These are phyloP conservation scores for Holacanthella duospinosa DNA, from an alignment of 2,888 invertebrate genomes.

Conservation along the genomic window DNA sequence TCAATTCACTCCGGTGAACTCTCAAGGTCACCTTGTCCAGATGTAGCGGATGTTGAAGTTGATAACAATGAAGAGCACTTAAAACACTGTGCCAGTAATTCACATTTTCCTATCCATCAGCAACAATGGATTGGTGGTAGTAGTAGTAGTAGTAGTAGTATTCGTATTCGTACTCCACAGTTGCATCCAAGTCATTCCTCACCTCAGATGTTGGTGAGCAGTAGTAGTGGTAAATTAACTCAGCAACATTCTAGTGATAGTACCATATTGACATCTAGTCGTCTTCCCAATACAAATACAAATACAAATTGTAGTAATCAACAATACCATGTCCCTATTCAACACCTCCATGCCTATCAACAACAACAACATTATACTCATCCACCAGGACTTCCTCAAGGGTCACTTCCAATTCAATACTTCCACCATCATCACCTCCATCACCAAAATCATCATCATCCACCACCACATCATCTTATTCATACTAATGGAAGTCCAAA, in stretches of 20 bases:
- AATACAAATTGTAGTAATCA: no score
- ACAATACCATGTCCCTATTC: conserved; percentile 6
- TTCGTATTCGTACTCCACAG: no score
- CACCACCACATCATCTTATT: conserved; percentile 5
- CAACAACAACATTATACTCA: conserved; percentile 18
- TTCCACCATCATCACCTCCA: conserved; percentile 17
- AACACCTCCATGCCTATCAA: conserved; percentile 17
- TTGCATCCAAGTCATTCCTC: conserved; percentile 4
- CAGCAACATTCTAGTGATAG: conserved; percentile 11
- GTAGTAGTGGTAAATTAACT: neutral
- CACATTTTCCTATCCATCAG: neutral
- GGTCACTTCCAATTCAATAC: conserved; percentile 15
- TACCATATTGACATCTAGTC: neutral
- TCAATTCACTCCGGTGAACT: conserved; percentile 27
- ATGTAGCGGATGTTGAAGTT: conserved; percentile 34
- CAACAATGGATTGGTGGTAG: neutral
- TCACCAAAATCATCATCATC: conserved; percentile 23
- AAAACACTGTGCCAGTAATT: neutral
- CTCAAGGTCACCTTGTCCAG: conserved; percentile 31
- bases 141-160: no score
- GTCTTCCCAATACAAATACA: neutral
- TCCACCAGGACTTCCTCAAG: conserved; percentile 16
- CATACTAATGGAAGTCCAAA: no score
- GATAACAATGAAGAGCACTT: conserved; percentile 29
- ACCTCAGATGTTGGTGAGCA: neutral